Evolutionary conservation across 2,888 invertebrate genomes (phyloP), one percentile per base, ranked within the genome.

Genomic region (Xylota segnis): DNA sequence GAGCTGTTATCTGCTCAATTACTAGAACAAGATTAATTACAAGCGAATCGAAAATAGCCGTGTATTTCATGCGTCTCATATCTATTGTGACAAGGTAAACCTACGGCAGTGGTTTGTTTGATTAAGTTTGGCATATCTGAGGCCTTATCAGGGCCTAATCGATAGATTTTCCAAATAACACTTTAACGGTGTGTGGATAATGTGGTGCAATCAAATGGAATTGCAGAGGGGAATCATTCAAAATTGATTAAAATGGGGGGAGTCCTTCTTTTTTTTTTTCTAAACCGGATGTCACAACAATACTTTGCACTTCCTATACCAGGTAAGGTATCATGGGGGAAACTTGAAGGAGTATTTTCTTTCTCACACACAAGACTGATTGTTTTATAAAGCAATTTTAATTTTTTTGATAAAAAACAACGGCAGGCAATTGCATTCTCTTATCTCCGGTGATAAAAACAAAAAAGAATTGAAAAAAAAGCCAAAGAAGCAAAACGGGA

Each of bases 11-110:
- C 84, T 66, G 2, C 45, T 81, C 65, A 84, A 84, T 84, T 81
- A 76, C 65, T 54, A 32, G 54, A 75, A 79, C 75, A 76, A 70
- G 74, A 84, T 84, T 84, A 84, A 84, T 84, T 71, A 84, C 79
- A 71, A 79, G 68, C 16, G 59, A 59, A 74, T 72, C 72, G 37
- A 52, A 71, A 59, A 72, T 58, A 65, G 50, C n/a, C 58, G 52
- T 65, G 18, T 18, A 47, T 77, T 77, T 71, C 65, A 75, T 76
- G 52, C 63, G 52, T 65, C 18, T 45, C 40, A 72, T 71, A 54
- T 70, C 18, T 61, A 45, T 47, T 58, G 2, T 58, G 50, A 52
- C 43, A 52, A 27, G 43, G 34, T 0, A 56, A 77, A 54, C 52
- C 32, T 3, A 50, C 18, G 29, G 27, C 52, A 54, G n/a, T 37